Evolutionary conservation across 2,888 invertebrate species (phyloP).

Genomic region (Platycnemis pennipes): DNA sequence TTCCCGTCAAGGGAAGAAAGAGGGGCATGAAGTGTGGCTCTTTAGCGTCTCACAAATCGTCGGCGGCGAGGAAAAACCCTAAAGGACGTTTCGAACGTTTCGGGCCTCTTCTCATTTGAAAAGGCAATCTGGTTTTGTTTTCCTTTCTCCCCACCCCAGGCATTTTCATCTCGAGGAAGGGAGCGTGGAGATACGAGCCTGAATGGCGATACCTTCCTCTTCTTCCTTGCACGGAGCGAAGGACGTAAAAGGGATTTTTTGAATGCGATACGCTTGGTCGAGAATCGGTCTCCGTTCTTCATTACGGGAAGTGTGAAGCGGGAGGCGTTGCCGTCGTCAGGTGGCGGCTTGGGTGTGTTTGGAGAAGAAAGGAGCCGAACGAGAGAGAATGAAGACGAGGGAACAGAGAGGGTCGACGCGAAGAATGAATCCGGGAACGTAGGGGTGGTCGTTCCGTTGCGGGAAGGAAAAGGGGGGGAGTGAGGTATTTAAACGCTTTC

Average conservation of each 20-base stretch:
- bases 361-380: neutral
- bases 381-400: neutral
- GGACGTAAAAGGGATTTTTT: neutral
- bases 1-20: neutral
- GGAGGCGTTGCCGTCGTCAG: neutral
- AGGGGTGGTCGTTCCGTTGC: neutral
- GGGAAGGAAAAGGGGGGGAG: neutral
- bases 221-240: neutral
- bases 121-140: neutral
- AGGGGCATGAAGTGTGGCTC: neutral
- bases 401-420: neutral
- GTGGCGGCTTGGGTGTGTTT: neutral
- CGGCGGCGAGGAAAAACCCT: neutral
- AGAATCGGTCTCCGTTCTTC: neutral
- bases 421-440: neutral
- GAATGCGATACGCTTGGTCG: constrained; percentile 14
- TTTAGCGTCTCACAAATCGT: constrained; percentile 14
- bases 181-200: neutral
- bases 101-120: neutral
- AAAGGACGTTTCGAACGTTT: neutral
- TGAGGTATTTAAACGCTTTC: neutral
- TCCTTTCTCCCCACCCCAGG: neutral
- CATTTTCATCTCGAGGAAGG: neutral
- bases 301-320: neutral
- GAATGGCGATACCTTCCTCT: neutral